Percentiles rank a stretch among this genome's conserved stretches.
These are phyloP conservation scores for Limnephilus auricula DNA, from an alignment of 2,888 invertebrate species.

Conservation along the genomic window DNA sequence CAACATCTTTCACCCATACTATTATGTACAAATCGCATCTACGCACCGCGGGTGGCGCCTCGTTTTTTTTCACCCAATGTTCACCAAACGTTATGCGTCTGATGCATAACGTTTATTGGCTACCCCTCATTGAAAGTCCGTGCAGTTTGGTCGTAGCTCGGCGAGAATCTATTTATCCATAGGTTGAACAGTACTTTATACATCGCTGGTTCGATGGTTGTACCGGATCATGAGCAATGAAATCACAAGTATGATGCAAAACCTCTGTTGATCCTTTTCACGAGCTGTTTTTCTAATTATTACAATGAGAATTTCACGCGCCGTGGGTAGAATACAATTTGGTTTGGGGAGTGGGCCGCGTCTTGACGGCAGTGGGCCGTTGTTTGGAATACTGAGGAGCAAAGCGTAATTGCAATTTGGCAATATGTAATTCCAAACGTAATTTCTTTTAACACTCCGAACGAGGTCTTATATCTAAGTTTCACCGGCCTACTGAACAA, in stretches of 20 bases:
- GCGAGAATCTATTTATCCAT: no score
- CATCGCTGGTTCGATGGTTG: no score
- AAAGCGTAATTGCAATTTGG: conserved; percentile 56
- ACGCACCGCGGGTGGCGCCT: no score
- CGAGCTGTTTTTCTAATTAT: conserved; percentile 49
- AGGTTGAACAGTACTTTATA: no score
- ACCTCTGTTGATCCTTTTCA: conserved; percentile 32
- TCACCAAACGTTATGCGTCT: no score
- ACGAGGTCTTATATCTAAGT: conserved; percentile 15
- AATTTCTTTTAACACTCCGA: conserved; percentile 47
- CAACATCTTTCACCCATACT: no score
- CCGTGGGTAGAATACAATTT: conserved; percentile 49
- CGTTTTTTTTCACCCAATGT: no score
- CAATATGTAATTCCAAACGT: conserved; percentile 52
- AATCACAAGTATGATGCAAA: conserved; percentile 34
- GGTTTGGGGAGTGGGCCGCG: conserved; percentile 41
- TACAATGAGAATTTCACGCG: conserved; percentile 43
- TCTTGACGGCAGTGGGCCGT: conserved; percentile 45
- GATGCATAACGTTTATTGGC: no score
- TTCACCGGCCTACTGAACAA: conserved; percentile 29
- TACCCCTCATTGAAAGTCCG: no score
- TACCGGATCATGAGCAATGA: background rate
- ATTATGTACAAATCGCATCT: no score
- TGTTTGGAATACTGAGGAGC: conserved; percentile 45
- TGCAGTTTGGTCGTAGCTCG: no score